A percentile compares a stretch with the other conserved stretches of the same genome.
Evolutionary conservation across 2,797 vertebrate genomes (phyloP).

Genomic region (Megaceryle alcyon): DNA sequence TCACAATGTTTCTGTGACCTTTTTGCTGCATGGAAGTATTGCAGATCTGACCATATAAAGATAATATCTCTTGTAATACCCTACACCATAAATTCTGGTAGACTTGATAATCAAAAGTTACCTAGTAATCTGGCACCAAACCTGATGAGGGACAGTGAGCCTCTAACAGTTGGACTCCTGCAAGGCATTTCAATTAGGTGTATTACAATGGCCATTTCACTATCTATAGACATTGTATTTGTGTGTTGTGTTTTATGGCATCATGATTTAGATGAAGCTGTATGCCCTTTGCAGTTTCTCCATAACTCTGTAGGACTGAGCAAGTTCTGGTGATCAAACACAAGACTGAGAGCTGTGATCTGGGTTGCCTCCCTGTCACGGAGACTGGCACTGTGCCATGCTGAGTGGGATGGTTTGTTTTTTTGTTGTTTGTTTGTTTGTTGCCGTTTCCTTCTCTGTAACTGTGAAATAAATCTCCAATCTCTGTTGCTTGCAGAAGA

Average conservation of each 20-base stretch:
- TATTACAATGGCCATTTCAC: neutral
- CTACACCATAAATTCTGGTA: neutral
- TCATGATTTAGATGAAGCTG: neutral
- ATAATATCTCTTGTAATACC: neutral
- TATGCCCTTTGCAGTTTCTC: neutral
- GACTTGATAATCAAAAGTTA: neutral
- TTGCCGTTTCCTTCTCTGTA: neutral
- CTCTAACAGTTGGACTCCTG: neutral
- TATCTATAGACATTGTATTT: neutral
- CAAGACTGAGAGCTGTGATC: neutral
- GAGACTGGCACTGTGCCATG: neutral
- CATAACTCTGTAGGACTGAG: neutral
- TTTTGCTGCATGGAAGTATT: neutral
- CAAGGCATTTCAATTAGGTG: neutral
- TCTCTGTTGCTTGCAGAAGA: neutral
- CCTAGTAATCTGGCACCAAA: neutral
- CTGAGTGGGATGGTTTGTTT: neutral
- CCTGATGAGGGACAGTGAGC: neutral
- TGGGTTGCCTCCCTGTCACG: neutral
- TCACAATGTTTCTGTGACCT: neutral
- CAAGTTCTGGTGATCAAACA: neutral
- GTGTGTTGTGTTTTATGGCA: rapidly evolving
- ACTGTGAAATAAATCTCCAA: neutral
- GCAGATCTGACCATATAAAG: neutral
- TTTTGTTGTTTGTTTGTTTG: neutral